Conservation (phyloP, 2,113 vertebrate genomes). For the Butorides virescens region DNA sequence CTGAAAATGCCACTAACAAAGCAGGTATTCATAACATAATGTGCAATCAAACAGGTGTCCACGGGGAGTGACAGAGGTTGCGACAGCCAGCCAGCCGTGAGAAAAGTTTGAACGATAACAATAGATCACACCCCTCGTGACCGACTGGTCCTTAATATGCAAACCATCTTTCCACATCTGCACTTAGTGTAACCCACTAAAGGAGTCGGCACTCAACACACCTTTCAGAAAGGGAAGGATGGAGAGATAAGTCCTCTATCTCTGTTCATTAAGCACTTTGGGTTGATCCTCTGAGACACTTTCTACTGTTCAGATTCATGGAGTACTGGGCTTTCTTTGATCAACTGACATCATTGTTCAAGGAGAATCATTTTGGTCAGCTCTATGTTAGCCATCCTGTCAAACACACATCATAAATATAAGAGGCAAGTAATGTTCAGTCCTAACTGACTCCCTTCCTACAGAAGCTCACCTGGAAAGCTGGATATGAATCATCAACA, state of each 20-base stretch:
- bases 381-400: background rate
- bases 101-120: background rate
- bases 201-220: background rate
- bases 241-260: background rate
- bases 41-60: background rate
- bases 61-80: background rate
- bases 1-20: background rate
- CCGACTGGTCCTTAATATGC: background rate
- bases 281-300: background rate
- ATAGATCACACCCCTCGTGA: background rate
- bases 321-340: background rate
- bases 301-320: slow-evolving; percentile 1
- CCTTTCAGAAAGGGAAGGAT: background rate
- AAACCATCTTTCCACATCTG: background rate
- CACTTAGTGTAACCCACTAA: background rate
- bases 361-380: background rate
- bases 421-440: background rate
- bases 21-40: background rate
- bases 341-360: background rate
- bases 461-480: background rate
- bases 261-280: background rate
- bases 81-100: background rate
- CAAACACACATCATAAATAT: background rate
- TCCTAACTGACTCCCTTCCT: background rate
- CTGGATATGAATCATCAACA: background rate